Conservation (phyloP, 2,797 vertebrate genomes). For the Coreius guichenoti region DNA sequence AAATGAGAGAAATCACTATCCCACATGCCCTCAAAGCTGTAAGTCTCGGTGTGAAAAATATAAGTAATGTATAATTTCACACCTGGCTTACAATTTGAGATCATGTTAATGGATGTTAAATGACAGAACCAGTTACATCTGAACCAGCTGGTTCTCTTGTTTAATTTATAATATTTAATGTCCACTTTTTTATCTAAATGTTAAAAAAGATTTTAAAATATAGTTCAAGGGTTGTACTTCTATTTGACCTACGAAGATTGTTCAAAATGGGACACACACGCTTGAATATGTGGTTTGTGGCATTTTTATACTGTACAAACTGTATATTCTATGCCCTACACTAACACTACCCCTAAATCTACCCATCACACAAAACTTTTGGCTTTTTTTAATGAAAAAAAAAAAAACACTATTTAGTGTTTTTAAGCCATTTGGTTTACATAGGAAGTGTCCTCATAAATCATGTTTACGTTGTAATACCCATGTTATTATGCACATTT, state of each 20-base stretch:
- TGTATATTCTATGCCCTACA: too few relatives aligned
- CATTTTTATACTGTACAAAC: too few relatives aligned
- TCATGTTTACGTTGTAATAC: too few relatives aligned
- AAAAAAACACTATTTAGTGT: too few relatives aligned
- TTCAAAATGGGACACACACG: neutral
- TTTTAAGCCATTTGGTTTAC: too few relatives aligned
- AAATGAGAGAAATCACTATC: slow-evolving; percentile 3
- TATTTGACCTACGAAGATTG: neutral
- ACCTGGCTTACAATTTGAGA: neutral
- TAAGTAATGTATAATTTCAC: neutral
- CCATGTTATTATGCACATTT: too few relatives aligned
- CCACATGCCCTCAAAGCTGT: too few relatives aligned
- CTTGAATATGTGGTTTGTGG: too few relatives aligned
- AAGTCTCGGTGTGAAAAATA: neutral
- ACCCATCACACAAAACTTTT: too few relatives aligned
- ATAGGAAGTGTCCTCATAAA: too few relatives aligned
- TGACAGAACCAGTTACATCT: neutral
- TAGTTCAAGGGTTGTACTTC: neutral
- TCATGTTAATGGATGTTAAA: neutral
- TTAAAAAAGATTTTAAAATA: neutral
- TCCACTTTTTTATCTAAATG: neutral
- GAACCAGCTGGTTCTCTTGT: neutral
- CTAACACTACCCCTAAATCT: too few relatives aligned
- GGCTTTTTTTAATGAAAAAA: too few relatives aligned
- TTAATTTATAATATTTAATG: neutral